Percentiles rank a stretch among this genome's conserved stretches.
Conservation (phyloP, 2,113 vertebrate species). For the Lycocorax pyrrhopterus region DNA sequence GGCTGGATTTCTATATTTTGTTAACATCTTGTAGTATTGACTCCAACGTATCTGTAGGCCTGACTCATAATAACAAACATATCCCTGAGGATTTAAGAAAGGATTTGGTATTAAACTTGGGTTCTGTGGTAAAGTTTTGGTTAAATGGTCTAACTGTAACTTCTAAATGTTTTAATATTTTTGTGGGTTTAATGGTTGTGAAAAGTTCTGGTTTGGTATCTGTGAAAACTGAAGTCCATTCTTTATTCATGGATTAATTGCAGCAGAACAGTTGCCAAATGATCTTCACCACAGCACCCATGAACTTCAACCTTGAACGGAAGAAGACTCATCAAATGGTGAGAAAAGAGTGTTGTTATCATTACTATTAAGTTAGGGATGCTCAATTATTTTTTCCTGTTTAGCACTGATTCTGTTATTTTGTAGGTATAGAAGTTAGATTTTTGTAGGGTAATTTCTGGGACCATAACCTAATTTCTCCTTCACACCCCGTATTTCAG, state of each 20-base stretch:
- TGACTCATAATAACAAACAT: background rate
- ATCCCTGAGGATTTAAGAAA: background rate
- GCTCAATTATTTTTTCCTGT: background rate
- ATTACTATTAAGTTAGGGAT: background rate
- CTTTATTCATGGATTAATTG: constrained; percentile 43
- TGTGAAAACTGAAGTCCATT: constrained; percentile 28
- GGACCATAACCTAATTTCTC: background rate
- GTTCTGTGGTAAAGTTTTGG: background rate
- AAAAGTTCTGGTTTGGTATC: background rate
- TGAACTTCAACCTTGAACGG: background rate
- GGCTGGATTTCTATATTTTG: background rate
- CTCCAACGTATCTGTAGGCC: background rate
- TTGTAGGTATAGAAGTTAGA: background rate
- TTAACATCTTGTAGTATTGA: background rate
- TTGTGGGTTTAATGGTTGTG: background rate
- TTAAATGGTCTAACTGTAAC: background rate
- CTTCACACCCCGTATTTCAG: background rate
- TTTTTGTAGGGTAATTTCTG: background rate
- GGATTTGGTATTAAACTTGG: background rate
- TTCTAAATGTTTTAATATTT: background rate
- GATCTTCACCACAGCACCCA: background rate
- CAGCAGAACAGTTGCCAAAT: constrained; percentile 18
- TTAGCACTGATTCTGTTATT: background rate
- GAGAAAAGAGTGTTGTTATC: background rate
- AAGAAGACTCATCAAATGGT: constrained; percentile 29